These are phyloP conservation scores for Bettongia penicillata DNA, from an alignment of 2,113 vertebrate species.

Conservation along the genomic window DNA sequence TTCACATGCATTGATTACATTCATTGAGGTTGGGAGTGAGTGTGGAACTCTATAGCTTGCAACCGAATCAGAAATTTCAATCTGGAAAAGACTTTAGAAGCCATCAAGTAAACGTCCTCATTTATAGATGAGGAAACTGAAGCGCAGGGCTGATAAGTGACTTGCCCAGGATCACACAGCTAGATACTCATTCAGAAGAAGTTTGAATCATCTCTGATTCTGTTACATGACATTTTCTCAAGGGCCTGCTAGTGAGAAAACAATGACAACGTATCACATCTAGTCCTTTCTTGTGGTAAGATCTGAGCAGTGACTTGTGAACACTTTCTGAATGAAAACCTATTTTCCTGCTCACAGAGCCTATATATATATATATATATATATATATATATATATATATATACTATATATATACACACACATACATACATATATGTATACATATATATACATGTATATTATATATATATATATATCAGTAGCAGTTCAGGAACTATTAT, in stretches of 20 bases:
- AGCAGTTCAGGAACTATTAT: background rate
- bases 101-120: background rate
- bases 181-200: background rate
- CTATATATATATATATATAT: no score
- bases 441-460: no score
- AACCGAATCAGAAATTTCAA: background rate
- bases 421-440: no score
- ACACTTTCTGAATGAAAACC: slow-evolving; percentile 31
- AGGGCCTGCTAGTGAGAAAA: slow-evolving; percentile 27
- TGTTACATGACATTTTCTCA: background rate
- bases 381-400: no score
- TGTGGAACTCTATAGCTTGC: background rate
- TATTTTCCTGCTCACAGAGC: slow-evolving; percentile 5
- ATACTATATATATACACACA: no score
- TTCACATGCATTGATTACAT: background rate
- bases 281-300: slow-evolving; percentile 1
- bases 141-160: background rate
- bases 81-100: background rate
- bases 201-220: background rate
- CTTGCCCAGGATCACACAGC: background rate
- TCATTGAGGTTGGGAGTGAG: background rate
- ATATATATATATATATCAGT: background rate
- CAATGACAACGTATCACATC: background rate
- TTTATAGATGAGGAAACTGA: background rate
- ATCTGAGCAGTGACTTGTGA: slow-evolving; percentile 41